A percentile compares a stretch with the other conserved stretches of the same genome.
Conservation (phyloP, 2,888 invertebrate species). For the Rutpela maculata region DNA sequence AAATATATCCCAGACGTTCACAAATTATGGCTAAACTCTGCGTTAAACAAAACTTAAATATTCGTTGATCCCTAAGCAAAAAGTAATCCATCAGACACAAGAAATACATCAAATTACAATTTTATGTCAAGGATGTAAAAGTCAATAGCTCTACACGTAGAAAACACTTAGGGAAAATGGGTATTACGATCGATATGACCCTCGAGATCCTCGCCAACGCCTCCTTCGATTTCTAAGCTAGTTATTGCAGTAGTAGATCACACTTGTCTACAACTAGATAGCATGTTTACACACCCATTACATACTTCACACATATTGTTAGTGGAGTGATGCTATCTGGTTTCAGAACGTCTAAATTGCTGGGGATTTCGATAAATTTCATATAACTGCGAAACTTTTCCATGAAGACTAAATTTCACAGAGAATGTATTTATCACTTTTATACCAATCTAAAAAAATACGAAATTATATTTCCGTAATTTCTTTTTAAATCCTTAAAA, state of each 20-base stretch:
- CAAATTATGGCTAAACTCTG: neutral
- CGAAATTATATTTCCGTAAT: too few species aligned
- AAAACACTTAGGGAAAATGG: slow-evolving; percentile 48
- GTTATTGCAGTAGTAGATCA: slow-evolving; percentile 32
- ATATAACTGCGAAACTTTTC: neutral
- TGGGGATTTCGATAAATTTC: slow-evolving; percentile 8
- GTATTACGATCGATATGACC: slow-evolving; percentile 37
- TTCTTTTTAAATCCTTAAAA: too few species aligned
- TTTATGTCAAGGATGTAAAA: slow-evolving; percentile 49
- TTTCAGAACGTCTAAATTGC: slow-evolving; percentile 30
- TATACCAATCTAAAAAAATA: too few species aligned
- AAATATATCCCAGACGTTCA: too few species aligned
- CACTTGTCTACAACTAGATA: slow-evolving; percentile 35
- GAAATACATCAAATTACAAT: slow-evolving; percentile 46
- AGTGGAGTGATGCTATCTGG: slow-evolving; percentile 27
- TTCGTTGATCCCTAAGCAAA: neutral
- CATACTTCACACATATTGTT: slow-evolving; percentile 35
- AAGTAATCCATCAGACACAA: slow-evolving; percentile 44
- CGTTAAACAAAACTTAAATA: neutral
- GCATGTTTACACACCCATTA: slow-evolving; percentile 39
- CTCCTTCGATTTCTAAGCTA: slow-evolving; percentile 40
- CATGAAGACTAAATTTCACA: neutral
- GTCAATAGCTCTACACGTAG: slow-evolving; percentile 47
- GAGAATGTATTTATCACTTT: too few species aligned
- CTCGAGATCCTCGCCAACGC: slow-evolving; percentile 31